These are phyloP conservation scores for Astropecten irregularis DNA, from an alignment of 53 echinoderm and acorn worm genomes.

Conservation along the genomic window DNA sequence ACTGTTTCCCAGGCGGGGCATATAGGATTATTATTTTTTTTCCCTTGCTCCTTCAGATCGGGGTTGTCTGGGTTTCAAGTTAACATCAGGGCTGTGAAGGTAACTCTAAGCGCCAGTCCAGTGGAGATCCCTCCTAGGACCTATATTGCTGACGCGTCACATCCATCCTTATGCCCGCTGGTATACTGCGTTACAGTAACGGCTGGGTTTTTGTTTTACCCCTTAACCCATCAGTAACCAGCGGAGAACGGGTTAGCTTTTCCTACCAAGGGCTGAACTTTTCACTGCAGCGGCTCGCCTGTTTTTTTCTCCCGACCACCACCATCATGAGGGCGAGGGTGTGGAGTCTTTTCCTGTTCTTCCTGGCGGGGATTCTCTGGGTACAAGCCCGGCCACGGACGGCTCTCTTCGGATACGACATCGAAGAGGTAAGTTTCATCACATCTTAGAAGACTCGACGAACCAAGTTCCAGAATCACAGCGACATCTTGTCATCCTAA, in stretches of 20 bases:
- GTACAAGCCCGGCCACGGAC: background rate
- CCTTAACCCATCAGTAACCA: too few relatives aligned
- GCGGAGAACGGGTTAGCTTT: background rate
- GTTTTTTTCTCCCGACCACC: background rate
- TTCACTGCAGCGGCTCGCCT: background rate
- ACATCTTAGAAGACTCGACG: background rate
- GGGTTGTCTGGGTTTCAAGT: too few relatives aligned
- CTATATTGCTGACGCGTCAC: constrained; percentile 45
- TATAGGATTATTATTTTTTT: too few relatives aligned
- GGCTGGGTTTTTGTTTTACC: too few relatives aligned
- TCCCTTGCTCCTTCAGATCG: too few relatives aligned
- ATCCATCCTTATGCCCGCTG: too few relatives aligned
- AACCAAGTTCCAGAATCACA: background rate
- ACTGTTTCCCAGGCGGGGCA: constrained; percentile 1
- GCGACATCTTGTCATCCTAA: too few relatives aligned
- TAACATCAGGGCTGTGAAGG: too few relatives aligned
- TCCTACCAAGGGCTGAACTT: constrained; percentile 1
- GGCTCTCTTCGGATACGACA: constrained; percentile 1
- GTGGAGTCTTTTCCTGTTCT: too few relatives aligned
- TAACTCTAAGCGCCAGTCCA: too few relatives aligned
- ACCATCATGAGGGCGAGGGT: too few relatives aligned
- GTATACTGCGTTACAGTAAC: too few relatives aligned
- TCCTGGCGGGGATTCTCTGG: background rate
- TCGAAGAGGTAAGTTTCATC: constrained; percentile 34
- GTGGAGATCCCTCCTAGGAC: background rate